Evolutionary conservation across 2,113 vertebrate genomes (phyloP).

Genomic region (Ctenomys sociabilis): DNA sequence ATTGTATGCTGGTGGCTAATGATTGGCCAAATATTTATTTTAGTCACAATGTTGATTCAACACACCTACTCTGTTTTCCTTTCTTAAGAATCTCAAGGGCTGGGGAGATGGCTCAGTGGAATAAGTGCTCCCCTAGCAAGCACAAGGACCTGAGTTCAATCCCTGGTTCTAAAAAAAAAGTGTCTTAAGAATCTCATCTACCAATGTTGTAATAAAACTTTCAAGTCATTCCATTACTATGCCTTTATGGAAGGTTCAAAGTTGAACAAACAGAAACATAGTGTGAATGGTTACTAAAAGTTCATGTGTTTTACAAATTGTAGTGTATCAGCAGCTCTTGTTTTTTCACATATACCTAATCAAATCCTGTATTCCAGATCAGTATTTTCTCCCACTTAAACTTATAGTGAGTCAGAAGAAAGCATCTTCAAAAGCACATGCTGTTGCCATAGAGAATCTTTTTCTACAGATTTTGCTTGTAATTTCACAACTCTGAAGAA

Average conservation of each 20-base stretch:
- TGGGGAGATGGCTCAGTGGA: no score
- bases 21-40: not conserved
- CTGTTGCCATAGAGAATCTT: not conserved
- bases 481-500: constrained; percentile 26
- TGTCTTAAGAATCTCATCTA: no score
- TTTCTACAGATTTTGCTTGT: not conserved
- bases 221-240: not conserved
- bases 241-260: constrained; percentile 34
- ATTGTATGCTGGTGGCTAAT: not conserved
- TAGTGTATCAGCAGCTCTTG: not conserved
- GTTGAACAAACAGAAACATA: not conserved
- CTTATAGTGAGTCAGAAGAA: not conserved
- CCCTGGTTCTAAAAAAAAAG: no score
- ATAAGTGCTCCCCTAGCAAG: no score
- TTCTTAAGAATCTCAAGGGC: no score
- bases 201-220: not conserved
- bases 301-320: not conserved
- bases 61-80: not conserved
- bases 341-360: not conserved
- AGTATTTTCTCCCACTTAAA: not conserved
- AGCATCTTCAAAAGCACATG: constrained; percentile 14
- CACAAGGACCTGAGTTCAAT: no score
- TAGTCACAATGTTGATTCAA: not conserved
- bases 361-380: not conserved
- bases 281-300: not conserved